Evolutionary conservation across 1,140 invertebrate genomes (phyloP).

Genomic region (Antheraea pernyi): DNA sequence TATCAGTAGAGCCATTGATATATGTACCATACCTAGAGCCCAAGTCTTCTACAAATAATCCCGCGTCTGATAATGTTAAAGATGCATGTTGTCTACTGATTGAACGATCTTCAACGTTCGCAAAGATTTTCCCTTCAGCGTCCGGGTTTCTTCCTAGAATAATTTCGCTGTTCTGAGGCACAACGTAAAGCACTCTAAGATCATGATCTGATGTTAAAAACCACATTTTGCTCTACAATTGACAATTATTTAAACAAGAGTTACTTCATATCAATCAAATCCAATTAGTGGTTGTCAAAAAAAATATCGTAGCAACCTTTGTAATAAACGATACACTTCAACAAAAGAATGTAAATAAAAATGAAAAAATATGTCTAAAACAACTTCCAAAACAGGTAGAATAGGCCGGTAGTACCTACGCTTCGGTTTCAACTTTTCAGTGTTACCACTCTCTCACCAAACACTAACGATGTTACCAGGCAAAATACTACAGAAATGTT

Average conservation of each 20-base stretch:
- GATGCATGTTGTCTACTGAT: conserved; percentile 79
- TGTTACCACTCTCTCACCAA: too few species aligned
- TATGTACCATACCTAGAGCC: conserved; percentile 80
- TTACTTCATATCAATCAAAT: neutral
- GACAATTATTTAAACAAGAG: neutral
- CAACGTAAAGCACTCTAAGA: conserved; percentile 54
- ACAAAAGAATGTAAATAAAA: neutral
- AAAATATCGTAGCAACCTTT: neutral
- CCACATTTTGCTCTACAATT: conserved; percentile 46
- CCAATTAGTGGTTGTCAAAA: neutral
- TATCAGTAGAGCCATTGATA: conserved; percentile 63
- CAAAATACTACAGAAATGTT: too few species aligned
- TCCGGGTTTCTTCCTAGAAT: conserved; percentile 57
- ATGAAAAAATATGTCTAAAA: neutral
- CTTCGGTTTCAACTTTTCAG: too few species aligned
- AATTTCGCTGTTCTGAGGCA: conserved; percentile 38
- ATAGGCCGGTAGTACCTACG: too few species aligned
- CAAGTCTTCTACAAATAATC: conserved; percentile 68
- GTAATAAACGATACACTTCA: neutral
- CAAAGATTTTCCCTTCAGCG: conserved; percentile 57
- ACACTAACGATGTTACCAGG: too few species aligned
- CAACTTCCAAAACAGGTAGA: conserved; percentile 20
- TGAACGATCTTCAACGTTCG: conserved; percentile 75
- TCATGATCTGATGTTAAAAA: conserved; percentile 54
- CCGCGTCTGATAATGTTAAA: conserved; percentile 42